Evolutionary conservation across 2,797 vertebrate species (phyloP), one percentile per base, ranked within the genome.

Genomic region (Epinephelus coioides): DNA sequence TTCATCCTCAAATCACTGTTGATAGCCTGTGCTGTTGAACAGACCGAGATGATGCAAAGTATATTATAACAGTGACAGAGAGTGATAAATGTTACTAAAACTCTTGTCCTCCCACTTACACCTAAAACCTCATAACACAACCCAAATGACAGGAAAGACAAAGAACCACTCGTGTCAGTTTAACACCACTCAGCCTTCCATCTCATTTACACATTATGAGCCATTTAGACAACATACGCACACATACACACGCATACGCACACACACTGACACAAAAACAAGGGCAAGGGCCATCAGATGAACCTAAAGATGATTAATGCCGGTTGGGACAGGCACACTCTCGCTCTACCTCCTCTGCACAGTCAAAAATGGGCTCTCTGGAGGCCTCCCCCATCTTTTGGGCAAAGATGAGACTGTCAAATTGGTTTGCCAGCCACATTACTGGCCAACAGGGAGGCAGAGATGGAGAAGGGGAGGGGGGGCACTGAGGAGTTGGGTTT

Each of bases 361-460:
- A 96, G 96, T 96, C 96, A 92, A 88, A 96, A 97, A 97, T 94
- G 94, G 95, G 92, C 96, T 95, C 97, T 97, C 96, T 62, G 75
- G 97, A 97, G 97, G 83, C 91, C 91, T 92, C 86, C 96, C 96
- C 96, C 94, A 62, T 92, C 96, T 97, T 96, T 96, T 96, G 96
- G 97, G 97, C 96, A 96, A 96, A 97, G 96, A 97, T 96, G 97
- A 98, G 97, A 96, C 96, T 95, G 96, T 97, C 96, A 97, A 96
- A 98, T 98, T 97, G 97, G 96, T 97, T 97, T 97, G 96, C 96
- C 96, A 97, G 97, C 96, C 97, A 97, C 96, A 97, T 98, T 97
- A 97, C 94, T 93, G 94, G 96, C 92, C 95, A 95, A 88, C 91
- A 94, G 96, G 96, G 96, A 95, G 94, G 94, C 84, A 88, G 91